Evolutionary conservation across 53 echinoderm and acorn worm genomes (phyloP), one percentile per base, ranked within the genome.

Genomic region (Temnopleurus reevesii): DNA sequence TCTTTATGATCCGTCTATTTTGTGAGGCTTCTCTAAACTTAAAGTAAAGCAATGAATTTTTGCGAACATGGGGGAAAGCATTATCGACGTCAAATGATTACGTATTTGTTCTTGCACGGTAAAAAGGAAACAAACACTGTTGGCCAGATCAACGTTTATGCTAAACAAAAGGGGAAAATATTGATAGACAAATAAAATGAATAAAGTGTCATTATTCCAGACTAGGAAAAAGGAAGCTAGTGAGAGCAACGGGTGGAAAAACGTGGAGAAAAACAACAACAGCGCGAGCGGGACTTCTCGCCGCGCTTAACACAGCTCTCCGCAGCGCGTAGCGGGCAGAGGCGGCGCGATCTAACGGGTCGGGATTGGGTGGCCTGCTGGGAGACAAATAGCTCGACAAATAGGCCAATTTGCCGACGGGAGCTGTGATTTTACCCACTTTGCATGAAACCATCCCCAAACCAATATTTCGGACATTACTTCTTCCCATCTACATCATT

Each of bases 361-460:
- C 57, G 61, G 18, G 85, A 60, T 24, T 5, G 59, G 85, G 59
- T 0, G 12, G 19, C 85, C 23, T 26, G 60, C 85, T 85, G 85
- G 0, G 85, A n/a, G 85, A 60, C 85, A 85, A 85, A 85, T 85
- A 43, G 85, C 60, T 85, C 59, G 85, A 85, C 85, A 85, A 85
- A 85, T 85, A 85, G 85, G 59, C 31, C 85, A 85, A 85, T 85
- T 85, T 85, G 85, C 29, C 44, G 43, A 38, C 26, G 85, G 58
- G 44, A 85, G 23, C 56, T 34, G 25, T 21, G 60, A 44, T 85
- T 27, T 49, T n/a, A n/a, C n/a, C n/a, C n/a, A n/a, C n/a, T n/a
- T n/a, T n/a, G n/a, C n/a, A n/a, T n/a, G n/a, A n/a, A n/a, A n/a
- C n/a, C n/a, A n/a, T n/a, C n/a, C n/a, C n/a, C n/a, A n/a, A n/a